phyloP scores from a whole-genome alignment of 2,113 vertebrate genomes.

The Hydrolagus affinis region DNA sequence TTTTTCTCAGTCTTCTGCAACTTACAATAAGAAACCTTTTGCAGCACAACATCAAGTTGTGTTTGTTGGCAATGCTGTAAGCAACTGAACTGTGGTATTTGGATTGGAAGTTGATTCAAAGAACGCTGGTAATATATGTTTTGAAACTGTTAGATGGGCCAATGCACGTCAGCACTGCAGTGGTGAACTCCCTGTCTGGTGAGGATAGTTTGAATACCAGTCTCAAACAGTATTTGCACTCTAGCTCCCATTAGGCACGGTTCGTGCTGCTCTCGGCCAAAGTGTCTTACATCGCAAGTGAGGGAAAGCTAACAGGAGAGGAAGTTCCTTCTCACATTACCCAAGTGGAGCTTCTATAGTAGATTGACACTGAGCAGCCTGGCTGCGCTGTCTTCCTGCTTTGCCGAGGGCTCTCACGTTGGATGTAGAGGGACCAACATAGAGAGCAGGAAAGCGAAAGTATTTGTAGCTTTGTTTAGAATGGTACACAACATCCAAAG shows the following conservation, averaged over 20 bases:
- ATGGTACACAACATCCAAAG: too few relatives aligned
- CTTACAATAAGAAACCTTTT: neutral
- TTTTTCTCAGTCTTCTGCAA: slow-evolving; percentile 19
- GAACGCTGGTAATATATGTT: neutral
- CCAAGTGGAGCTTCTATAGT: neutral
- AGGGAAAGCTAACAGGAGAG: neutral
- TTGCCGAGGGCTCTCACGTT: too few relatives aligned
- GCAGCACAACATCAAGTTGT: neutral
- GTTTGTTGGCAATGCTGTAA: neutral
- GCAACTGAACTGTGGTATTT: neutral
- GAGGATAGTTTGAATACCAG: neutral
- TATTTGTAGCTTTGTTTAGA: too few relatives aligned
- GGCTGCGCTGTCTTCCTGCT: too few relatives aligned
- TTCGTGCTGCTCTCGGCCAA: too few relatives aligned
- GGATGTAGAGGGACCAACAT: too few relatives aligned
- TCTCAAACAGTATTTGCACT: neutral
- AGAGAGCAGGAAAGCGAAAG: too few relatives aligned
- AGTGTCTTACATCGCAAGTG: neutral
- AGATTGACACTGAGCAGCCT: too few relatives aligned
- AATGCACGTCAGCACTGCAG: too few relatives aligned
- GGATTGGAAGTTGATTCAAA: neutral
- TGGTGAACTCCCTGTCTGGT: too few relatives aligned
- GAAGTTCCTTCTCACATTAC: neutral
- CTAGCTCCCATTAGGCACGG: neutral
- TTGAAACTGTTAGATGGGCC: neutral